These are phyloP conservation scores for Clupea harengus DNA, from an alignment of 2,113 vertebrate genomes.

Conservation along the genomic window DNA sequence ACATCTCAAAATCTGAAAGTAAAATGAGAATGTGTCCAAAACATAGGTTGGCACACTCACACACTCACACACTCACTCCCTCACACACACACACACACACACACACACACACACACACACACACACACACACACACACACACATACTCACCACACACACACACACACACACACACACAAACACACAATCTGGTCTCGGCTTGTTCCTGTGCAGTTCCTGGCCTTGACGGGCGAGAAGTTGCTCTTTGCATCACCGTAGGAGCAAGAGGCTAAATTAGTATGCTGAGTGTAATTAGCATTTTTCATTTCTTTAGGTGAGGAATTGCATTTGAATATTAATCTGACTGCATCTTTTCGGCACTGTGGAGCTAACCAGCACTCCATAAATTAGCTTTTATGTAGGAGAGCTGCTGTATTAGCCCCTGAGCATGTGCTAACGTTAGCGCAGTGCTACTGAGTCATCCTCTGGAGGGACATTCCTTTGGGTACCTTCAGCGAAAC, in stretches of 20 bases:
- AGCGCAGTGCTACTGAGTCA: conserved; percentile 17
- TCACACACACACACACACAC: neutral
- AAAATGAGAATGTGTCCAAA: neutral
- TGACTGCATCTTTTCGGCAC: conserved; percentile 46
- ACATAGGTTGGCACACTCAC: neutral
- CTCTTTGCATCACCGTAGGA: conserved; percentile 24
- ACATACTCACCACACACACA: neutral
- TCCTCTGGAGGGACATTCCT: conserved; percentile 47
- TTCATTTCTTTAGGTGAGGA: conserved; percentile 56
- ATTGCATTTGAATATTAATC: conserved; percentile 57
- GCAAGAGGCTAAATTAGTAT: conserved; percentile 46
- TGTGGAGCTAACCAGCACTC: conserved; percentile 46
- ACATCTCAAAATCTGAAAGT: conserved; percentile 5
- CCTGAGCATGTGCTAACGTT: conserved; percentile 45
- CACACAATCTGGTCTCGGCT: neutral
- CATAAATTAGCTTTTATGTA: conserved; percentile 56
- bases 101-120: neutral
- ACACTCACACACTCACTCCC: conserved; percentile 7
- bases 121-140: neutral
- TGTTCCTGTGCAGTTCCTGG: conserved; percentile 12
- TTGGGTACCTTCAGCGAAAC: conserved; percentile 37
- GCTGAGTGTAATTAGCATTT: conserved; percentile 51
- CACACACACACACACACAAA: neutral
- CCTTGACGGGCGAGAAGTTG: conserved; percentile 38
- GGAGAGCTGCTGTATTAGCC: conserved; percentile 45